These are phyloP conservation scores for Drosophila conformis DNA, from an alignment of 2,888 invertebrate species.

Conservation along the genomic window DNA sequence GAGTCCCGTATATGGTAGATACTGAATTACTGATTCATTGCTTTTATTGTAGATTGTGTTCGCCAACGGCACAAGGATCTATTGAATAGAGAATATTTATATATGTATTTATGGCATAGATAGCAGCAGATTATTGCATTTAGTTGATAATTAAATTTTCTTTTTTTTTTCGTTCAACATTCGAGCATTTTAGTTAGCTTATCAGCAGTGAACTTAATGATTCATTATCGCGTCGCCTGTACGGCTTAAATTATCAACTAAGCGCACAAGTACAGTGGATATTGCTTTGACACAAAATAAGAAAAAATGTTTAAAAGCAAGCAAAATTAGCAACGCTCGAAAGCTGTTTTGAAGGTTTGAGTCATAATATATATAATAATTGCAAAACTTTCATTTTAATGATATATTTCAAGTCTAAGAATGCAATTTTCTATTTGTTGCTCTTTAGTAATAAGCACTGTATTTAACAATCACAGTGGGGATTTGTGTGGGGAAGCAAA, in stretches of 20 bases:
- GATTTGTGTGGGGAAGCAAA: constrained; percentile 1
- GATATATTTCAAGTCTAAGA: background rate
- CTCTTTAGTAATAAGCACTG: background rate
- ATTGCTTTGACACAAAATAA: background rate
- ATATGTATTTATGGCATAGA: constrained; percentile 14
- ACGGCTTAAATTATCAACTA: background rate
- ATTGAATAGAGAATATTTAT: constrained; percentile 39
- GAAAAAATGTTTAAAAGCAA: background rate
- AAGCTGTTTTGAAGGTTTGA: background rate
- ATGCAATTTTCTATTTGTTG: background rate
- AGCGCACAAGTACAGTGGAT: constrained; percentile 1
- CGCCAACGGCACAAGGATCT: constrained; percentile 92
- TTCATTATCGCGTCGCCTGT: constrained; percentile 29
- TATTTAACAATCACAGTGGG: background rate
- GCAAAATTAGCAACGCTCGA: background rate
- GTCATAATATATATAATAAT: background rate
- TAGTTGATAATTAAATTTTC: constrained; percentile 34
- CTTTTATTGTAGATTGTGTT: constrained; percentile 87
- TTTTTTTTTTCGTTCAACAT: constrained; percentile 3
- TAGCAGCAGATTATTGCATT: constrained; percentile 30
- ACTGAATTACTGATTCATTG: constrained; percentile 61
- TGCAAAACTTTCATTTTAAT: background rate
- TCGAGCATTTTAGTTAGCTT: constrained; percentile 19
- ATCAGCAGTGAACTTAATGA: constrained; percentile 36
- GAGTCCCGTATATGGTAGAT: constrained; percentile 92